Evolutionary conservation across 2,113 vertebrate genomes (phyloP).

Genomic region (Pimephales promelas): DNA sequence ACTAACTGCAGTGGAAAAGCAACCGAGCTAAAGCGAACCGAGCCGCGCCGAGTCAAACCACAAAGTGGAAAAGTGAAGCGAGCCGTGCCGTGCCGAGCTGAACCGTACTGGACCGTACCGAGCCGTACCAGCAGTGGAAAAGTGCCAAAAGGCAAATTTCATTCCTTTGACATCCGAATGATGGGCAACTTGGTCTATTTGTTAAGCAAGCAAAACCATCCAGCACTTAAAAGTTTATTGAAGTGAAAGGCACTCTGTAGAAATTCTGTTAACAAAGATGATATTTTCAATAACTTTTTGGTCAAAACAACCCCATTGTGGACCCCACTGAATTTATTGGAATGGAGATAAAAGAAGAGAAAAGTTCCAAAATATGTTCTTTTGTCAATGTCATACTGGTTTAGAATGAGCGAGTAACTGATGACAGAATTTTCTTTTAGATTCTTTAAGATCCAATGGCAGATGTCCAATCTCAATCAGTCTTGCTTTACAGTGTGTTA

Average conservation of each 20-base stretch:
- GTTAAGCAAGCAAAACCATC: background rate
- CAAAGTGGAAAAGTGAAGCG: too few species aligned
- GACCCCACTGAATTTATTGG: background rate
- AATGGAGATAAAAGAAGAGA: background rate
- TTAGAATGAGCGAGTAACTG: background rate
- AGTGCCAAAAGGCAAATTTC: background rate
- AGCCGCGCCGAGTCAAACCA: too few species aligned
- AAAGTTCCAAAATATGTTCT: background rate
- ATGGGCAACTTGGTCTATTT: background rate
- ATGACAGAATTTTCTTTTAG: background rate
- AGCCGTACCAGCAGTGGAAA: too few species aligned
- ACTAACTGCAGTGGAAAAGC: too few species aligned
- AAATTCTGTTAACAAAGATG: background rate
- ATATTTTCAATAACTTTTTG: background rate
- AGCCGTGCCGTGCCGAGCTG: too few species aligned
- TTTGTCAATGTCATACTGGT: background rate
- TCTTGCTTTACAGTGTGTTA: constrained; percentile 7
- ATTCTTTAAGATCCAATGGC: background rate
- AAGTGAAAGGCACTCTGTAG: background rate
- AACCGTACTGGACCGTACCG: too few species aligned
- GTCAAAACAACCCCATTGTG: background rate
- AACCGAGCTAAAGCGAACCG: too few species aligned
- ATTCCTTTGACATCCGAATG: background rate
- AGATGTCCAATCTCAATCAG: constrained; percentile 16
- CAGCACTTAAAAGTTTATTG: background rate